Base-by-base conservation (phyloP, 1,140 invertebrate genomes). In the Heliconius melpomene region DNA sequence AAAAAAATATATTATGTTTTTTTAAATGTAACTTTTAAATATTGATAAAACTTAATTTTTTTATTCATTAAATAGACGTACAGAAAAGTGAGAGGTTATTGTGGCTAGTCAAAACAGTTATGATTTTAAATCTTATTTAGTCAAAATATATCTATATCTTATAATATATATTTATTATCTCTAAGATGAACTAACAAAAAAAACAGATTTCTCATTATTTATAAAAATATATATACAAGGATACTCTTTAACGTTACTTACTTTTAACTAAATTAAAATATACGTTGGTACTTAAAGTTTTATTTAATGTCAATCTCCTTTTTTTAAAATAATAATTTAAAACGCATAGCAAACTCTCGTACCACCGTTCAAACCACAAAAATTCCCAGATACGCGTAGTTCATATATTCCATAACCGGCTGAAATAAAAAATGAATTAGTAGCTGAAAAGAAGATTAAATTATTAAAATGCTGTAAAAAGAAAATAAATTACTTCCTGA, bases 401-500 rank as follows among this genome's bases (percentile, higher is more conserved):
- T 74, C 72, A 82, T 82, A 66, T 23, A 81, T 60, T 46, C 78
- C 89, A 85, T 86, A 85, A 75, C 46, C 38, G 26, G 18, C 78
- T 79, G 78, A 87, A 90, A 40, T 52, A 82, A 78, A 86, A 81
- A 46, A 20, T 71, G 23, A 8, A 86, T 90, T 92, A 92, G 60
- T 20, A 9, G 85, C 90, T 90, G 89, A 90, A 91, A 91, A 86
- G 72, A 83, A 79, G 77, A 79, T 40, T 32, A 38, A 66, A 50
- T 75, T 13, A 87, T 88, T 87, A 88, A 52, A 70, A 54, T 79
- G 74, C 89, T 91, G 89, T 87, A 86, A 81, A 79, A 46, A 38
- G 86, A 86, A 84, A 71, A 74, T 29, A 66, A 5, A 87, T 89
- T 90, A 89, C 73, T 73, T 74, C 82, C 90, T 90, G 89, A 79